A percentile compares a stretch with the other conserved stretches of the same genome.
These are phyloP conservation scores for Cygnus buccinator DNA, from an alignment of 2,113 vertebrate genomes.

Conservation along the genomic window DNA sequence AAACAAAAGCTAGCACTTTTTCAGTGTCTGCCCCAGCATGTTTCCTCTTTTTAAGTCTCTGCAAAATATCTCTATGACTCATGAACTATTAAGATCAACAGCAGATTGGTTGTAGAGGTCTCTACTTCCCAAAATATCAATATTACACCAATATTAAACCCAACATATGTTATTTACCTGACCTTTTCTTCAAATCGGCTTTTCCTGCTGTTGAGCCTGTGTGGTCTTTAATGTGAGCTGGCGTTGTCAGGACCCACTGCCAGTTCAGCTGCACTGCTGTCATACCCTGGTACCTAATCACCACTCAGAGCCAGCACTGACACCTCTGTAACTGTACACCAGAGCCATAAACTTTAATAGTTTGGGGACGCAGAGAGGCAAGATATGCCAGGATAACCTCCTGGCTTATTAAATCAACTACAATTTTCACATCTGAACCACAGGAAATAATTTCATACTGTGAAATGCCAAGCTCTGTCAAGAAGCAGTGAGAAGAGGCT, in stretches of 20 bases:
- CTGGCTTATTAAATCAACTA: background rate
- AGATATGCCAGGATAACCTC: background rate
- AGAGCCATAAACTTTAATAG: background rate
- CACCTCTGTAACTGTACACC: background rate
- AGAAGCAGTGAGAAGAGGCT: background rate
- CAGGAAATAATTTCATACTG: background rate
- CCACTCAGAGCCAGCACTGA: background rate
- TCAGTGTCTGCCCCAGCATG: background rate
- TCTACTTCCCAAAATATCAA: background rate
- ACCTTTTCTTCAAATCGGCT: background rate
- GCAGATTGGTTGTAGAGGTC: background rate
- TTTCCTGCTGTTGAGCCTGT: background rate
- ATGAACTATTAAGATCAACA: background rate
- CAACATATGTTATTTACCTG: background rate
- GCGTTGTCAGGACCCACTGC: background rate
- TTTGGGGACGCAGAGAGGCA: background rate
- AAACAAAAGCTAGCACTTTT: background rate
- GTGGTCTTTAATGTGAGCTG: background rate
- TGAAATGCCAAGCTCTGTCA: background rate
- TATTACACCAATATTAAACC: background rate
- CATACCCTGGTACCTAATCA: background rate
- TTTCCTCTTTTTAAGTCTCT: background rate
- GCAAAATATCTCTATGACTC: background rate
- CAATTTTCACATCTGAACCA: background rate
- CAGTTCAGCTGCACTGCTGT: background rate